phyloP scores from a whole-genome alignment of 2,797 vertebrate genomes.

The Rachycentron canadum region DNA sequence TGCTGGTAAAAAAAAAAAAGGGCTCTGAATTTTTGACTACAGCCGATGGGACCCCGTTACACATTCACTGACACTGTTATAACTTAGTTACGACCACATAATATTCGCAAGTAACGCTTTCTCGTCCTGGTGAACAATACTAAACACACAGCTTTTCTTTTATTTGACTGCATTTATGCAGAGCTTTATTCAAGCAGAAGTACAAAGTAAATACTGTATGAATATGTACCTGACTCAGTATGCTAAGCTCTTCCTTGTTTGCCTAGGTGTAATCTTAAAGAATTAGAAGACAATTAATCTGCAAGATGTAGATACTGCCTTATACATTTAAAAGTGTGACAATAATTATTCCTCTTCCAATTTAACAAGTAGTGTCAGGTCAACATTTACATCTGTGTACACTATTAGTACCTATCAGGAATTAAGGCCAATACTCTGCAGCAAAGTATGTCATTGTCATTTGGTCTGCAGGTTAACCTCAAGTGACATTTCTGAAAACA shows the following conservation, averaged over 20 bases:
- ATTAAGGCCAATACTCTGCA: background rate
- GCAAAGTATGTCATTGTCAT: background rate
- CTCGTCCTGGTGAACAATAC: background rate
- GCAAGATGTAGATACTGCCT: background rate
- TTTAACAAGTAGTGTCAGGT: background rate
- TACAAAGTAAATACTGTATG: background rate
- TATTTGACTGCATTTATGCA: background rate
- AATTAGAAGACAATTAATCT: background rate
- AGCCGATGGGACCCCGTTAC: background rate
- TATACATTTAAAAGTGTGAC: background rate
- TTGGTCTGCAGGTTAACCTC: background rate
- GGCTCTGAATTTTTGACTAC: constrained; percentile 59
- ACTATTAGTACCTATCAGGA: background rate
- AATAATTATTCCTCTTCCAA: background rate
- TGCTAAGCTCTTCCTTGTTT: background rate
- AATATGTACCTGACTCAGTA: background rate
- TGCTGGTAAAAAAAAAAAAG: constrained; percentile 42
- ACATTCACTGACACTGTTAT: constrained; percentile 5
- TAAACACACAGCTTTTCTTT: background rate
- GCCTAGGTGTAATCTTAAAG: background rate
- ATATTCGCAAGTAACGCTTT: background rate
- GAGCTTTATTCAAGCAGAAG: no score
- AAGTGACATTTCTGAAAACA: constrained; percentile 32
- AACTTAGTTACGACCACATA: constrained; percentile 4
- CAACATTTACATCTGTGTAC: background rate